Conservation (phyloP, 2,113 vertebrate genomes). For the Bos javanicus region DNA sequence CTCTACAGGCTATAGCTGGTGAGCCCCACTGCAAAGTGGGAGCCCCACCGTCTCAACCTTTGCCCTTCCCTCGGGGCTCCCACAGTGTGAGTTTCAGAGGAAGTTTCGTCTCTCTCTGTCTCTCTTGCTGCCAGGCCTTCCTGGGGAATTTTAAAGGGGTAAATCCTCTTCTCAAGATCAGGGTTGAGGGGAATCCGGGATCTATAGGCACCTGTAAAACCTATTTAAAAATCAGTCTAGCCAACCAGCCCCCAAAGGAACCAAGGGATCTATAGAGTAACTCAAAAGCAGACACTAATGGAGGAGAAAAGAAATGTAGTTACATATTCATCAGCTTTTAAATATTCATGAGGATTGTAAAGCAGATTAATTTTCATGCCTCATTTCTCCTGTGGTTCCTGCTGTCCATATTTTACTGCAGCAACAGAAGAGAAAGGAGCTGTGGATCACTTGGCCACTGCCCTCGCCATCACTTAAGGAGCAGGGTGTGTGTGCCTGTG, state of each 20-base stretch:
- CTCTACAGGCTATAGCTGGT: background rate
- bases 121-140: background rate
- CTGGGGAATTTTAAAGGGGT: conserved; percentile 34
- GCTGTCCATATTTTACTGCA: conserved; percentile 70
- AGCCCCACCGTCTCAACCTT: background rate
- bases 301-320: conserved; percentile 76
- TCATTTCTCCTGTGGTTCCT: conserved; percentile 74
- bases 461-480: conserved; percentile 7
- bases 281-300: conserved; percentile 70
- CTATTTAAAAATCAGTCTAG: conserved; percentile 67
- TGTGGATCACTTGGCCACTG: conserved; percentile 4
- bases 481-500: fast-evolving
- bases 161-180: background rate
- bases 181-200: background rate
- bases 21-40: background rate
- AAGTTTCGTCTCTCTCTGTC: background rate
- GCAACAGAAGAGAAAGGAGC: conserved; percentile 57
- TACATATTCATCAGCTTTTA: conserved; percentile 79
- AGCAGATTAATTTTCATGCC: conserved; percentile 83
- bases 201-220: conserved; percentile 49
- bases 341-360: conserved; percentile 82
- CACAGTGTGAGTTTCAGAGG: background rate
- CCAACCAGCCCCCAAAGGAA: conserved; percentile 63
- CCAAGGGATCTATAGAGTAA: conserved; percentile 59
- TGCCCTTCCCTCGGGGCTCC: background rate